phyloP scores from a whole-genome alignment of 2,888 invertebrate species.

The Netelia fuscicornis region DNA sequence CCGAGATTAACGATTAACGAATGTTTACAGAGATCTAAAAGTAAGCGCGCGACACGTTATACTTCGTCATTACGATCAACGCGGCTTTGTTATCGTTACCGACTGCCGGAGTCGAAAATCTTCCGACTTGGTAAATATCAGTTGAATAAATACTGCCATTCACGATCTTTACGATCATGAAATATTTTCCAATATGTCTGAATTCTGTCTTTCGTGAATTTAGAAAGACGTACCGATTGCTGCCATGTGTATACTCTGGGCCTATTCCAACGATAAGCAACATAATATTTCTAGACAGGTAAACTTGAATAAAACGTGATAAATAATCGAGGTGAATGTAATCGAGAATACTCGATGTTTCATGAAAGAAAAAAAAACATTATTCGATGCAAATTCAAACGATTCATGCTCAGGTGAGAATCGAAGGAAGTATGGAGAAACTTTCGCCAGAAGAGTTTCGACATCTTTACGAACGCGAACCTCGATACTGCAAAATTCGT shows the following conservation, averaged over 20 bases:
- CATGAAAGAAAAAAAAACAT: background rate
- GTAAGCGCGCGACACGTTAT: conserved; percentile 83
- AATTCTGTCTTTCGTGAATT: conserved; percentile 38
- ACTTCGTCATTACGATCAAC: conserved; percentile 83
- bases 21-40: conserved; percentile 81
- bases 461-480: conserved; percentile 84
- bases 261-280: conserved; percentile 77
- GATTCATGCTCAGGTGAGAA: conserved; percentile 82
- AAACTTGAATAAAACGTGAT: conserved; percentile 21
- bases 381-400: background rate
- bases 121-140: conserved; percentile 83
- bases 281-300: conserved; percentile 79
- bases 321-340: no score
- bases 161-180: background rate
- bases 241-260: conserved; percentile 85
- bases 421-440: conserved; percentile 84
- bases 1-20: background rate
- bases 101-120: conserved; percentile 84
- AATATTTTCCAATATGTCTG: conserved; percentile 1
- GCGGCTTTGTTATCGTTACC: conserved; percentile 85
- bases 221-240: conserved; percentile 84
- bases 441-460: conserved; percentile 79
- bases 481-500: conserved; percentile 85
- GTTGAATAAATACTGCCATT: conserved; percentile 2
- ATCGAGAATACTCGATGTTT: no score